Evolutionary conservation across 2,888 invertebrate species (phyloP), one percentile per base, ranked within the genome.

Genomic region (Tenthredo mesomela): DNA sequence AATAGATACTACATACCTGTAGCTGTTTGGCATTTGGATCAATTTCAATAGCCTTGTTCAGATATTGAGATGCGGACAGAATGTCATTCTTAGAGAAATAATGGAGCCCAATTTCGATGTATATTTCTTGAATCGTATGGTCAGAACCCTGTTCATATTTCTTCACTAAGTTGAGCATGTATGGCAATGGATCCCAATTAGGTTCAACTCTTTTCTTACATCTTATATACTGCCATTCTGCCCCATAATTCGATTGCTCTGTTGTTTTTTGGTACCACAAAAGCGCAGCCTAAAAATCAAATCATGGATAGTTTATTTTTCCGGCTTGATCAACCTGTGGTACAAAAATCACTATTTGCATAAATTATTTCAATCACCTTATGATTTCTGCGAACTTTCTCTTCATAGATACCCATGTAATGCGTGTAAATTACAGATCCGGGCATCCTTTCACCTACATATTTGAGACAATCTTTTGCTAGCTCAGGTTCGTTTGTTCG

Each of bases 101-200:
- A 78, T 58, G 54, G 0, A 37, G 1, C 18, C 78, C 78, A 7
- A 78, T 78, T 54, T 50, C 10, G 9, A 58, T 54, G 58, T 54
- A 12, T 54, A 78, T 78, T 29, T 54, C 54, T 58, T 78, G 78
- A 2, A 58, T 37, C 2, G 4, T 5, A 29, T 18, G 0, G 7
- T 78, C 37, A 18, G 78, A 29, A n/a, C 18, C 18, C 6, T 15
- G 29, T n/a, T 29, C 7, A 29, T 78, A 78, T 54, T 78, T 78
- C 2, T 18, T n/a, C 54, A 29, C 9, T 18, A 78, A 37, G 2
- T n/a, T 29, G 54, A 58, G 54, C 78, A 78, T 25, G 29, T 78
- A 78, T 33, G 78, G 78, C 78, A 78, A n/a, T 29, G 78, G 78
- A 78, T 78, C 33, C 50, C 50, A 78, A 29, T 78, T 2, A 9